Base-by-base conservation (phyloP, 2,797 vertebrate species). In the Phylloscopus collybita region DNA sequence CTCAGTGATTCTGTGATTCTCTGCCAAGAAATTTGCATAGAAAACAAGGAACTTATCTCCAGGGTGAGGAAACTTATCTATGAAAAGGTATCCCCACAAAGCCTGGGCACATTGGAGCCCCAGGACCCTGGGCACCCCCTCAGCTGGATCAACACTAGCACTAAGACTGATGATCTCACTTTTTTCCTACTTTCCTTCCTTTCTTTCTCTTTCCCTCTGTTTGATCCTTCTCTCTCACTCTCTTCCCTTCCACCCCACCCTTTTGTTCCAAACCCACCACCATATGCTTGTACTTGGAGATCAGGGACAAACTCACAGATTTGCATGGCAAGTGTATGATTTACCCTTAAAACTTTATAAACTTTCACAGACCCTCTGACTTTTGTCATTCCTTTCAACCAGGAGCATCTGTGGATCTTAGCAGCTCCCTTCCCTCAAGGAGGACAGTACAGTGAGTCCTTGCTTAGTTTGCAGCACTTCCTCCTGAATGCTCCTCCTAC, bases 361-460 rank as follows among this genome's bases (percentile, higher is more conserved):
- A 23, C 16, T 51, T 70, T 44, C 0, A 0, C 45, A 60, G 36
- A 42, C 16, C 16, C 8, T 36, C 32, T 51, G 26, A 27, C 18
- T 42, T 76, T 22, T 22, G 30, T 29, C 7, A 22, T 42, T 51
- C 14, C 22, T 50, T 50, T 59, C 1, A 2, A 42, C 19, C 44
- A 59, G 44, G 53, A 59, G 23, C 8, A 29, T 9, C 64, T 59
- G 29, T 40, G 23, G 34, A 12, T 19, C 44, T 59, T 10, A n/a
- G 23, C 19, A 80, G 18, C 18, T 57, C 22, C 23, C 27, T n/a
- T 22, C 11, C 29, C 19, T n/a, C 0, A 2, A 2, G 12, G 53
- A 40, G 15, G 19, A n/a, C 23, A 29, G 12, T 9, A 40, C 34
- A 27, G 19, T 9, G 7, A 49, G 23, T n/a, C 29, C 64, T 80